Percentiles rank a stretch among this genome's conserved stretches.
phyloP scores from a whole-genome alignment of 2,113 vertebrate species.

The Pholis gunnellus region DNA sequence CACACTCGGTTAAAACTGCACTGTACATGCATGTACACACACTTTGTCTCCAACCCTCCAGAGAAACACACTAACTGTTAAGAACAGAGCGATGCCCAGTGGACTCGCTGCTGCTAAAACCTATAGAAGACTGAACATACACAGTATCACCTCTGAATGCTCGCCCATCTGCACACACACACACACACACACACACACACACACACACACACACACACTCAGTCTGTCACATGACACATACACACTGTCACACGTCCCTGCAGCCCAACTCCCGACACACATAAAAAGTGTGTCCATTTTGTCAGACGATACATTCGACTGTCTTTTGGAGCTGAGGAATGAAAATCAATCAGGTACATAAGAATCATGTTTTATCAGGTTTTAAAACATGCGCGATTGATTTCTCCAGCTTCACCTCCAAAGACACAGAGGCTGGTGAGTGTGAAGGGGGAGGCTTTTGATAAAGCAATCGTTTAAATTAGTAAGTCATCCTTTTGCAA shows the following conservation, averaged over 20 bases:
- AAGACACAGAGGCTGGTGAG: background rate
- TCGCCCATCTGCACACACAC: conserved; percentile 28
- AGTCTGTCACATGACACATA: conserved; percentile 40
- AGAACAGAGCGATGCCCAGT: conserved; percentile 20
- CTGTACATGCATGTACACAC: conserved; percentile 43
- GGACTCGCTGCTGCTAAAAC: conserved; percentile 61
- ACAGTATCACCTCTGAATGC: conserved; percentile 45
- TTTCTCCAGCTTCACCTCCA: conserved; percentile 28
- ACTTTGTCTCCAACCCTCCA: conserved; percentile 38
- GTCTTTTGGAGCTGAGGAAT: conserved; percentile 33
- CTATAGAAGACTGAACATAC: conserved; percentile 44
- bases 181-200: conserved; percentile 22
- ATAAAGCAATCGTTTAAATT: no score
- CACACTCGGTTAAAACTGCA: conserved; percentile 5
- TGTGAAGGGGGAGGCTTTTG: background rate
- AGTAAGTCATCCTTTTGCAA: no score
- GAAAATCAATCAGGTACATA: conserved; percentile 53
- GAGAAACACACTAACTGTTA: conserved; percentile 49
- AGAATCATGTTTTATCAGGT: conserved; percentile 37
- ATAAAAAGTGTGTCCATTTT: conserved; percentile 55
- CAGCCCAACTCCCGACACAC: conserved; percentile 54
- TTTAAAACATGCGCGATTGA: conserved; percentile 49
- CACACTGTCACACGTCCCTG: conserved; percentile 55
- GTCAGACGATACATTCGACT: conserved; percentile 22
- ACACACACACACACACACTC: conserved; percentile 1